Base-by-base conservation (phyloP, 2,888 invertebrate species). In the Chromoteleia sp. region DNA sequence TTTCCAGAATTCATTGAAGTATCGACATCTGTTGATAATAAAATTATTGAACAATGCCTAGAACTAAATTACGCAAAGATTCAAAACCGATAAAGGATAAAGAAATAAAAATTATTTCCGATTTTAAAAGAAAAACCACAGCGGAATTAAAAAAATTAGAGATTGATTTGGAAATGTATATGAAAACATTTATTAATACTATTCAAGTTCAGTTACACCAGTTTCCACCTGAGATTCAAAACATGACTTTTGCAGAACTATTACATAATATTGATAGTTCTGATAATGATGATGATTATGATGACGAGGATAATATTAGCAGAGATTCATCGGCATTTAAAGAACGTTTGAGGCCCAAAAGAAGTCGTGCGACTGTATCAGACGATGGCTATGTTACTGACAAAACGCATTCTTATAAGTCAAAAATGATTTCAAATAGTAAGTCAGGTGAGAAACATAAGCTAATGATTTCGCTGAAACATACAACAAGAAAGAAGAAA, bases 331-430 rank as follows among this genome's bases (percentile, higher is more conserved):
- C 65, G 2, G 17, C 48, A 1, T 29, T 68, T 7, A 56, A 50
- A 6, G 6, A 17, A 3, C 50, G 17, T 10, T n/a, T 52, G 10
- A 50, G 15, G 6, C 14, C 2, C 1, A 65, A 5, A 1, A 15
- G 6, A 15, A 59, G 1, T 29, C 48, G 54, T 1, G 21, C 19
- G 4, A 67, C 50, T 4, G 14, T 10, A 14, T 78, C 78, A 0
- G 78, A 78, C 52, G 78, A 79, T 39, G 78, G 78, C 1, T 78
- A 78, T 14, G 21, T n/a, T 8, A 78, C 78, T 0, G 78, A 78
- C 29, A 78, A 78, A 50, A 65, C 71, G 0, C 56, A 43, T 12
- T 71, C 65, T 14, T 58, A 65, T 3, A 58, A 65, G 3, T 48
- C 63, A 1, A 65, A 65, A 12, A 5, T 50, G 2, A 14, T 25